Percentiles rank a stretch among this genome's conserved stretches.
Conservation (phyloP, 1,140 invertebrate species). For the Drosophila nigrodunni region DNA sequence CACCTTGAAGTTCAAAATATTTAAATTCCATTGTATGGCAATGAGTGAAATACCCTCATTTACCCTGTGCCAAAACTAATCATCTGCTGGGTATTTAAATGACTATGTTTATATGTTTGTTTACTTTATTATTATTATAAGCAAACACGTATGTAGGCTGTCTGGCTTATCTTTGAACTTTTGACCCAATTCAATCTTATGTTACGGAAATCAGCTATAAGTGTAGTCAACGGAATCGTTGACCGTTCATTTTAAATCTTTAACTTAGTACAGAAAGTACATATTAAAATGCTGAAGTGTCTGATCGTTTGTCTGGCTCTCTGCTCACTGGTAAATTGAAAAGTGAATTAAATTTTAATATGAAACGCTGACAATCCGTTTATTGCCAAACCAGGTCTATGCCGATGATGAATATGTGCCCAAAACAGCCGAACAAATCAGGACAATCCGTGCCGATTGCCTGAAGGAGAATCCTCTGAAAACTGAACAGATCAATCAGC, state of each 20-base stretch:
- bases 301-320: conserved; percentile 66
- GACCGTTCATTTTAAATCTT: conserved; percentile 42
- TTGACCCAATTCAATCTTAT: conserved; percentile 59
- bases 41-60: not conserved
- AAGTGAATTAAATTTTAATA: not conserved
- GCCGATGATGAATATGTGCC: conserved; percentile 71
- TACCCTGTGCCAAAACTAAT: not conserved
- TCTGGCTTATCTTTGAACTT: conserved; percentile 64
- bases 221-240: conserved; percentile 28
- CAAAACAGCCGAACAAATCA: conserved; percentile 68
- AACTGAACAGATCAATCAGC: conserved; percentile 53
- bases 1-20: conserved; percentile 1
- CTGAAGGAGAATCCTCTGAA: conserved; percentile 60
- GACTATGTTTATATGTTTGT: not conserved
- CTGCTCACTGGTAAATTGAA: conserved; percentile 67
- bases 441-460: conserved; percentile 67
- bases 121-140: not conserved
- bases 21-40: not conserved
- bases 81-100: not conserved
- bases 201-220: conserved; percentile 47
- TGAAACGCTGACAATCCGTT: not conserved
- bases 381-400: conserved; percentile 23
- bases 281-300: conserved; percentile 62
- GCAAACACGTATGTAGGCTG: conserved; percentile 10
- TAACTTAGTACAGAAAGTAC: conserved; percentile 42